These are phyloP conservation scores for Eilema griseolum DNA, from an alignment of 2,888 invertebrate genomes.

Conservation along the genomic window DNA sequence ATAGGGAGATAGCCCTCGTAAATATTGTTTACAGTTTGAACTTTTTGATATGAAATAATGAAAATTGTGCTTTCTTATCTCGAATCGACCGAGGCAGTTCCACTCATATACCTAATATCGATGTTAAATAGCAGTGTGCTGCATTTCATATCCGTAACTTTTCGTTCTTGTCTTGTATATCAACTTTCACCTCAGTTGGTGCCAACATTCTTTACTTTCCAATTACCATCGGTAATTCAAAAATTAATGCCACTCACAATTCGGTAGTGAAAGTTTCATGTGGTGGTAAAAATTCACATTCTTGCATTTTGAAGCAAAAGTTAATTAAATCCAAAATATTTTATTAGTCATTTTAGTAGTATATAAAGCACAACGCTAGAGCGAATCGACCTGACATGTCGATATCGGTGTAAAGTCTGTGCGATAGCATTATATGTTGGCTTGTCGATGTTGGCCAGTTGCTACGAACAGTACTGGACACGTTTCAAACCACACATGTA, in stretches of 20 bases:
- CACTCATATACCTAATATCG: no score
- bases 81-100: background rate
- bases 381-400: conserved; percentile 34
- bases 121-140: background rate
- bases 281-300: background rate
- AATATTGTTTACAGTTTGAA: no score
- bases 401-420: conserved; percentile 46
- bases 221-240: no score
- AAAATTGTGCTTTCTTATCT: background rate
- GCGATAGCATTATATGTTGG: conserved; percentile 26
- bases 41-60: background rate
- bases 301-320: no score
- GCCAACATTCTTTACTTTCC: no score
- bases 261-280: no score
- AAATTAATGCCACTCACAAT: no score
- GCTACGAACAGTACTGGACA: conserved; percentile 4
- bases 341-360: background rate
- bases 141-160: background rate
- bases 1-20: no score
- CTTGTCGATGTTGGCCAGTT: conserved; percentile 13
- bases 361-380: conserved; percentile 45
- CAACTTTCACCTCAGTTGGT: no score
- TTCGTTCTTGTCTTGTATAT: background rate
- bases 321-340: no score
- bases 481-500: conserved; percentile 9